phyloP scores from a whole-genome alignment of 2,797 vertebrate genomes.

The Lepilemur ruficaudatus region DNA sequence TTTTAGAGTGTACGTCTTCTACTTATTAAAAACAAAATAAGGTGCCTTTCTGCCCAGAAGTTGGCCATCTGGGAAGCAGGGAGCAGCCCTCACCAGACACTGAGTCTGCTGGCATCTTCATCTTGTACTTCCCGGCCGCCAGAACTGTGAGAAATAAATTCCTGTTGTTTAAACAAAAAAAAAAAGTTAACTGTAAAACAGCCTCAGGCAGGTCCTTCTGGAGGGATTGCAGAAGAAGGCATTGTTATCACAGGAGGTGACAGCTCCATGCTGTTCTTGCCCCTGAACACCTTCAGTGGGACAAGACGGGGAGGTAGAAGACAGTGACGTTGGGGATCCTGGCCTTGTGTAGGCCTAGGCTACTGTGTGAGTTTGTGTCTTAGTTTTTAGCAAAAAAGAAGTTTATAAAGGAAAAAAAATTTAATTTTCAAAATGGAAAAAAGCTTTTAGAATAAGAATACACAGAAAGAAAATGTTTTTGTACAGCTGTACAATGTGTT shows the following conservation, averaged over 20 bases:
- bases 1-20: neutral
- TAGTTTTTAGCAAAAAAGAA: neutral
- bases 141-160: no score
- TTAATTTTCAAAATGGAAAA: neutral
- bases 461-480: neutral
- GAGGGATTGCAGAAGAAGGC: neutral
- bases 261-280: neutral
- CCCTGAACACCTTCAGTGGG: neutral
- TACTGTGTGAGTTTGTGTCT: neutral
- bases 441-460: neutral
- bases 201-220: neutral
- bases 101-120: no score
- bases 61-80: no score
- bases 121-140: no score
- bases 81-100: no score
- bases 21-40: neutral
- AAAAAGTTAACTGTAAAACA: neutral
- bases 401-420: neutral
- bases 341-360: neutral
- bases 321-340: neutral
- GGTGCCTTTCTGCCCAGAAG: no score
- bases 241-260: neutral
- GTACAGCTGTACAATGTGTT: neutral
- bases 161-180: no score
- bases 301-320: neutral